Evolutionary conservation across 2,113 vertebrate genomes (phyloP).

Genomic region (Leuciscus idus): DNA sequence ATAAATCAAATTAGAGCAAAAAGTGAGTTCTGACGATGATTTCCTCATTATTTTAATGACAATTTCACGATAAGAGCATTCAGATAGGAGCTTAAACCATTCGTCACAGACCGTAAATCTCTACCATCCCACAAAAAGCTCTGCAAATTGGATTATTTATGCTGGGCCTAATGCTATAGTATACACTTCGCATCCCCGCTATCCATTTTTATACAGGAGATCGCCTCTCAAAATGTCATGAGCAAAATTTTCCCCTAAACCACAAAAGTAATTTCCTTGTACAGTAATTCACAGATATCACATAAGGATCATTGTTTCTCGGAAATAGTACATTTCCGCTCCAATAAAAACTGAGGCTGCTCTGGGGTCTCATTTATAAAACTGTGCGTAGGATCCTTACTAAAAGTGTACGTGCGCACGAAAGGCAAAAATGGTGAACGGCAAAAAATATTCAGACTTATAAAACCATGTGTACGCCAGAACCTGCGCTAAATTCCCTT

Average conservation of each 20-base stretch:
- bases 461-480: no score
- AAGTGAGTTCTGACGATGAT: conserved; percentile 45
- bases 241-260: background rate
- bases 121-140: conserved; percentile 66
- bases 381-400: no score
- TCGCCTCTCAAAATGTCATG: background rate
- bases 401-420: no score
- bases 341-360: background rate
- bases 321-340: background rate
- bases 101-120: conserved; percentile 68
- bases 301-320: background rate
- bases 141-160: conserved; percentile 69
- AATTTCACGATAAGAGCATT: conserved; percentile 62
- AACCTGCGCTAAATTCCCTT: no score
- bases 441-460: no score
- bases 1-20: conserved; percentile 31
- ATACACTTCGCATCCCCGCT: conserved; percentile 26
- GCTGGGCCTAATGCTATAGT: conserved; percentile 56
- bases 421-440: no score
- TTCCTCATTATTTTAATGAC: conserved; percentile 67
- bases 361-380: no score
- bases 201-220: conserved; percentile 43
- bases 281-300: background rate
- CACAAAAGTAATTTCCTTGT: conserved; percentile 26
- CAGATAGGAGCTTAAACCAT: conserved; percentile 67